phyloP scores from a whole-genome alignment of 2,113 vertebrate species.

The Cairina moschata region DNA sequence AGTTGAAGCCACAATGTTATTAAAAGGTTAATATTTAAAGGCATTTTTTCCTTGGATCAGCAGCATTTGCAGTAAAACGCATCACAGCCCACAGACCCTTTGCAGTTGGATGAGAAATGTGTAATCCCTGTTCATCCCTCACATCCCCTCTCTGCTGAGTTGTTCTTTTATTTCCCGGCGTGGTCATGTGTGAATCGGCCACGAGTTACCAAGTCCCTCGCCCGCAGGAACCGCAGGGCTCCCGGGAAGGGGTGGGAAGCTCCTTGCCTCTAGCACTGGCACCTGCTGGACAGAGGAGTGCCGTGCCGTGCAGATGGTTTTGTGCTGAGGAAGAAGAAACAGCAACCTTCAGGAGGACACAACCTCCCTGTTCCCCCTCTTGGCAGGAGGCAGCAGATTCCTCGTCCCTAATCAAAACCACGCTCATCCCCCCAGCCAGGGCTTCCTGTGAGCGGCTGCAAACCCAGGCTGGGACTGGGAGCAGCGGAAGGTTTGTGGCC shows the following conservation, averaged over 20 bases:
- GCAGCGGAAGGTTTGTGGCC: neutral
- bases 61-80: neutral
- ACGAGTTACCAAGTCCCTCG: neutral
- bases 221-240: neutral
- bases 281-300: neutral
- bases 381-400: neutral
- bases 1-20: neutral
- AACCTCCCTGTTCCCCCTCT: neutral
- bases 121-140: neutral
- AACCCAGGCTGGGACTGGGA: neutral
- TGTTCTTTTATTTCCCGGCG: neutral
- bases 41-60: neutral
- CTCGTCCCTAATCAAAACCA: neutral
- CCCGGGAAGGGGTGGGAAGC: neutral
- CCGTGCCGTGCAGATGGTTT: accelerated
- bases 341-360: neutral
- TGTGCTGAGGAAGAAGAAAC: neutral
- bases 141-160: neutral
- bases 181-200: neutral
- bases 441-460: neutral
- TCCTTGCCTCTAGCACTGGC: neutral
- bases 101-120: neutral
- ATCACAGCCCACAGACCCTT: neutral
- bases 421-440: neutral
- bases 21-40: neutral